These are phyloP conservation scores for Thryonomys swinderianus DNA, from an alignment of 2,113 vertebrate species.

Conservation along the genomic window DNA sequence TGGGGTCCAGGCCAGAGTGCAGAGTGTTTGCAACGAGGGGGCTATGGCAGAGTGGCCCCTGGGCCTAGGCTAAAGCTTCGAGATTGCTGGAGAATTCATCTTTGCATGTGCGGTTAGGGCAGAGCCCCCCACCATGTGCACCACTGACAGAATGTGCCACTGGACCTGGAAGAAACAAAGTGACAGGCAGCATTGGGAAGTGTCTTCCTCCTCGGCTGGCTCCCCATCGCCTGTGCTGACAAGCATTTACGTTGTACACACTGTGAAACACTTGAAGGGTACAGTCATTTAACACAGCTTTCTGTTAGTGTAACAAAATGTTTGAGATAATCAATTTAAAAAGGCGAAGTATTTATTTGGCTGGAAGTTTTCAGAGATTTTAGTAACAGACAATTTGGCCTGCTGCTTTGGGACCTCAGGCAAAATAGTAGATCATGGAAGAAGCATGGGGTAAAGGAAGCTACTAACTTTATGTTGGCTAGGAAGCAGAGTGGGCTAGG, in stretches of 20 bases:
- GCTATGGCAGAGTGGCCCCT: background rate
- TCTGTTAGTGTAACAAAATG: background rate
- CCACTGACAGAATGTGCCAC: background rate
- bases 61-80: background rate
- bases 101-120: background rate
- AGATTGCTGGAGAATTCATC: background rate
- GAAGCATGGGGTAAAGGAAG: background rate
- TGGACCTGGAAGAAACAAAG: background rate
- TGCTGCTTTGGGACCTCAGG: background rate
- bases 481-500: background rate
- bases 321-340: background rate
- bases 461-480: background rate
- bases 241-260: background rate
- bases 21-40: background rate
- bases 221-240: background rate
- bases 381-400: background rate
- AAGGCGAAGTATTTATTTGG: background rate
- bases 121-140: fast-evolving
- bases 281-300: background rate
- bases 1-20: background rate
- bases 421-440: background rate
- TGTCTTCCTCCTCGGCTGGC: background rate
- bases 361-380: background rate
- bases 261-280: background rate
- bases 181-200: background rate